Evolutionary conservation across 2,888 invertebrate species (phyloP).

Genomic region (Nebria brevicollis): DNA sequence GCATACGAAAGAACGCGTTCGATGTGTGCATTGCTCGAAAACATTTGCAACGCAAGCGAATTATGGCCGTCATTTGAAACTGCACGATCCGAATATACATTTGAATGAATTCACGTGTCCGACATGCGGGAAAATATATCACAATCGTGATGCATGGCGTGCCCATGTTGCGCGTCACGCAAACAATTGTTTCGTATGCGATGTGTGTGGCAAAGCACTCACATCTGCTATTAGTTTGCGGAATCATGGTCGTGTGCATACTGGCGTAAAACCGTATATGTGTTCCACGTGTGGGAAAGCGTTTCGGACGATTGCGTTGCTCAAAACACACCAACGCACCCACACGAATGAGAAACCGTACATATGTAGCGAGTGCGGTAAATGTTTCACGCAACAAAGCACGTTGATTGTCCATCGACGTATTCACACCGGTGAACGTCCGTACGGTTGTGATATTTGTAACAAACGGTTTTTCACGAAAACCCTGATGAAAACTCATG

Average conservation of each 20-base stretch:
- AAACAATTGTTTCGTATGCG: constrained; percentile 54
- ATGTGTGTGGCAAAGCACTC: constrained; percentile 63
- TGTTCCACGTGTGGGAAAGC: constrained; percentile 53
- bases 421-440: constrained; percentile 58
- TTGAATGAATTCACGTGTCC: constrained; percentile 45
- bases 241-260: constrained; percentile 64
- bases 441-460: constrained; percentile 65
- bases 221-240: constrained; percentile 61
- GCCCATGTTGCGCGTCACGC: constrained; percentile 43
- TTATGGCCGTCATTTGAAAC: constrained; percentile 50
- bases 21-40: constrained; percentile 53
- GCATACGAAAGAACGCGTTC: constrained; percentile 53
- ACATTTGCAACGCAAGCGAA: constrained; percentile 50
- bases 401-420: constrained; percentile 63
- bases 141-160: constrained; percentile 17
- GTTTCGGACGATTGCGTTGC: constrained; percentile 52
- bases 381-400: constrained; percentile 65
- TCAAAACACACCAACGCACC: constrained; percentile 62
- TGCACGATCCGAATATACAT: constrained; percentile 46
- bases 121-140: constrained; percentile 35
- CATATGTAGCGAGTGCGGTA: constrained; percentile 66
- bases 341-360: constrained; percentile 67
- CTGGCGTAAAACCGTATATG: constrained; percentile 65
- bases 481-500: constrained; percentile 46
- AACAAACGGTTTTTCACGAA: constrained; percentile 59